phyloP scores from a whole-genome alignment of 23 tunicate species.

The Ascidia mentula region DNA sequence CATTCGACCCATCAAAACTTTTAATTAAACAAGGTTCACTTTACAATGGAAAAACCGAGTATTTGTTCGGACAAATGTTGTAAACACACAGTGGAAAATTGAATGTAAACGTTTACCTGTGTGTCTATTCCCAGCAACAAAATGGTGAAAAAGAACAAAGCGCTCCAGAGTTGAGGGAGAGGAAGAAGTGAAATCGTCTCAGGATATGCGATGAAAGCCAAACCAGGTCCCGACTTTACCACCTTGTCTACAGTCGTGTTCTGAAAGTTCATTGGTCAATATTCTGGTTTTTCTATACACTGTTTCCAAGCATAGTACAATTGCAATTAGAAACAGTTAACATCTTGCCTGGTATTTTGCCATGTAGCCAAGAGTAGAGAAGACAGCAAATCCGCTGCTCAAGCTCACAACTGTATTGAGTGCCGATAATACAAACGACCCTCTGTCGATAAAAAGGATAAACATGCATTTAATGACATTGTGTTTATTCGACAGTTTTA shows the following conservation, averaged over 20 bases:
- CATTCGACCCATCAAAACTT: too few species aligned
- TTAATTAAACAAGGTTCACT: too few species aligned
- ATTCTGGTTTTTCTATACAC: background rate
- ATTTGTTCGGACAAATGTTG: too few species aligned
- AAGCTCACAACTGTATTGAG: background rate
- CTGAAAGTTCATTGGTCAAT: background rate
- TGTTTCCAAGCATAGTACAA: background rate
- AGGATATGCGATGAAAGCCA: conserved; percentile 4
- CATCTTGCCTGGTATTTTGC: background rate
- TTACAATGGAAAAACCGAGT: too few species aligned
- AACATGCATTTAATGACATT: too few species aligned
- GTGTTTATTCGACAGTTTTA: too few species aligned
- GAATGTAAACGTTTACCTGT: too few species aligned
- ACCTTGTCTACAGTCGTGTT: conserved; percentile 5
- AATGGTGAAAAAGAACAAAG: background rate
- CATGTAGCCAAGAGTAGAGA: background rate
- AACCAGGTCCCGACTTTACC: conserved; percentile 12
- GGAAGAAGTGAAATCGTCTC: conserved; percentile 1
- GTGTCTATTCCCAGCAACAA: background rate
- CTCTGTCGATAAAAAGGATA: background rate
- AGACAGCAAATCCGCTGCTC: background rate
- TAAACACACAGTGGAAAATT: too few species aligned
- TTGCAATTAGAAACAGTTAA: background rate
- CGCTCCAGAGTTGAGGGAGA: conserved; percentile 10
- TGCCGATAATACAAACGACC: background rate